These are phyloP conservation scores for Meda fulgida DNA, from an alignment of 2,797 vertebrate genomes.

Conservation along the genomic window DNA sequence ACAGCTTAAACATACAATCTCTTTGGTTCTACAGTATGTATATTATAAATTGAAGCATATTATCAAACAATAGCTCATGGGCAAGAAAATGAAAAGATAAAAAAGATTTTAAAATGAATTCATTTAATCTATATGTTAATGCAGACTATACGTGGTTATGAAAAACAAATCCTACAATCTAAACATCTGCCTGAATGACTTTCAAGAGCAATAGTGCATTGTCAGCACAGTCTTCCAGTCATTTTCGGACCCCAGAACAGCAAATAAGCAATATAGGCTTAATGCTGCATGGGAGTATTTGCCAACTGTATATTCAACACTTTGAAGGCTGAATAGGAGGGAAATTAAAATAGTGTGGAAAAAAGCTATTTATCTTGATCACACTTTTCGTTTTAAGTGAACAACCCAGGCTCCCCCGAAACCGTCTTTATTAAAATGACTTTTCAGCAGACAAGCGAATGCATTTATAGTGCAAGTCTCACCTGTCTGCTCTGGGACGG, in stretches of 20 bases:
- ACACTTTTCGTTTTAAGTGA: not conserved
- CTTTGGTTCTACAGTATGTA: not conserved
- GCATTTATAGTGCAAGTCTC: constrained; percentile 40
- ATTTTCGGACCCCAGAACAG: not conserved
- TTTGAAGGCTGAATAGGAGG: not conserved
- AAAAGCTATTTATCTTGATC: not conserved
- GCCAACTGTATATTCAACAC: not conserved
- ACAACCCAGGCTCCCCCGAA: not conserved
- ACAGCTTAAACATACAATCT: constrained; percentile 5
- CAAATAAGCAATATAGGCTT: not conserved
- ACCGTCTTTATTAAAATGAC: not conserved
- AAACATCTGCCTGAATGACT: constrained; percentile 25
- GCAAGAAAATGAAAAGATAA: constrained; percentile 34
- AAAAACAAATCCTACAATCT: constrained; percentile 14
- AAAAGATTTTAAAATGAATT: constrained; percentile 28
- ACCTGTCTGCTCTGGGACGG: constrained; percentile 32
- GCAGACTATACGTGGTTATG: not conserved
- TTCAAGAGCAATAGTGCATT: constrained; percentile 33
- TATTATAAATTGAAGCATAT: constrained; percentile 10
- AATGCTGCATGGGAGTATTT: not conserved
- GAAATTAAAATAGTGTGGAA: not conserved
- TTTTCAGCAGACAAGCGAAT: constrained; percentile 18
- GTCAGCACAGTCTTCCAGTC: not conserved
- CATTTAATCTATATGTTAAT: constrained; percentile 63
- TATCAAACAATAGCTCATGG: constrained; percentile 20